A percentile compares a stretch with the other conserved stretches of the same genome.
These are phyloP conservation scores for Stegostoma tigrinum DNA, from an alignment of 2,113 vertebrate species.

Conservation along the genomic window DNA sequence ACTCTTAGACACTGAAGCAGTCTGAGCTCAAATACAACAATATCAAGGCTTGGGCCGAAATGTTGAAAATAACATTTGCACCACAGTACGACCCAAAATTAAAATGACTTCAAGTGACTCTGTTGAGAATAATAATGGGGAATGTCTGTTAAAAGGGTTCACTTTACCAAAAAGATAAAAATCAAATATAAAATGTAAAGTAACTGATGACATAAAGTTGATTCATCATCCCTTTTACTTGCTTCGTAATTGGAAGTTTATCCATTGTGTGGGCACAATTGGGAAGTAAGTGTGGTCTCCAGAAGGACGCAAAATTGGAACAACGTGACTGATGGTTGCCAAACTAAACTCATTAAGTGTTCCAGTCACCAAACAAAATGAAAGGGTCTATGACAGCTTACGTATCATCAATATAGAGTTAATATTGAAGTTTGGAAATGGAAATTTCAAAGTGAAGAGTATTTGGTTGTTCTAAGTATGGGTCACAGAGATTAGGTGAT, in stretches of 20 bases:
- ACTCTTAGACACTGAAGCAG: too few relatives aligned
- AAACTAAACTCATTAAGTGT: too few relatives aligned
- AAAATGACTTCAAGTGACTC: not conserved
- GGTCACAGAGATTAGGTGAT: not conserved
- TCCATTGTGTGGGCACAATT: too few relatives aligned
- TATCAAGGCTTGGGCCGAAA: too few relatives aligned
- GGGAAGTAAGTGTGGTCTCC: not conserved
- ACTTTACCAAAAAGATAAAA: not conserved
- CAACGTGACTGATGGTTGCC: too few relatives aligned
- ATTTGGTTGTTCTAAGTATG: not conserved
- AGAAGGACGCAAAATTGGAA: not conserved
- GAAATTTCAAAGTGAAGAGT: not conserved
- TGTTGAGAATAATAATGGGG: not conserved
- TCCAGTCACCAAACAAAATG: not conserved
- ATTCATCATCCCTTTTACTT: not conserved
- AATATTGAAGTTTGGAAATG: not conserved
- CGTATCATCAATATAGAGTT: not conserved
- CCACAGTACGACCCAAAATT: not conserved
- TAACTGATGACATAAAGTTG: not conserved
- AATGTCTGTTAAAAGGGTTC: not conserved
- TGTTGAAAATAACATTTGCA: too few relatives aligned
- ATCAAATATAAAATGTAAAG: not conserved
- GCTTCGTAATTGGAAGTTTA: not conserved
- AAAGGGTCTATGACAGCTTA: not conserved
- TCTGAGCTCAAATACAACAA: too few relatives aligned